phyloP scores from a whole-genome alignment of 2,113 vertebrate species.

The Elgaria multicarinata region DNA sequence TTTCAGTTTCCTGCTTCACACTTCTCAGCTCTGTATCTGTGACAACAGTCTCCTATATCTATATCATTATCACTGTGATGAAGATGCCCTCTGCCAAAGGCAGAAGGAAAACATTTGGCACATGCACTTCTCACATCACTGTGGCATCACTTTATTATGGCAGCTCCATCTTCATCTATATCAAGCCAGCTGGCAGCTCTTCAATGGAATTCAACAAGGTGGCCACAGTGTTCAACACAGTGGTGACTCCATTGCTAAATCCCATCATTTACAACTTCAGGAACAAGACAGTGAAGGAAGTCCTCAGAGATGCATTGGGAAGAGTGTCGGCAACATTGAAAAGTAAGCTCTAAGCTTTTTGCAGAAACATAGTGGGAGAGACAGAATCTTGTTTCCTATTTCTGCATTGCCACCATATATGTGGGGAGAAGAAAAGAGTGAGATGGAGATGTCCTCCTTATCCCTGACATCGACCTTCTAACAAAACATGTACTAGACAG shows the following conservation, averaged over 20 bases:
- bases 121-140: slow-evolving; percentile 36
- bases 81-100: slow-evolving; percentile 29
- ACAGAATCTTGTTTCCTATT: neutral
- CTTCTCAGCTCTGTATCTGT: slow-evolving; percentile 35
- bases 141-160: slow-evolving; percentile 44
- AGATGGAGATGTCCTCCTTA: neutral
- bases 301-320: neutral
- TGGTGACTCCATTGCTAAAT: slow-evolving; percentile 29
- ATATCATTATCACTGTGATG: slow-evolving; percentile 24
- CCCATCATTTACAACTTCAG: slow-evolving; percentile 5
- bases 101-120: slow-evolving; percentile 33
- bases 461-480: neutral
- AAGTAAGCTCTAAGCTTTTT: neutral
- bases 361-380: neutral
- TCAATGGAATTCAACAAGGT: slow-evolving; percentile 30
- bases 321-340: neutral
- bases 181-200: slow-evolving; percentile 2
- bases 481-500: neutral
- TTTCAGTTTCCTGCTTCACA: slow-evolving; percentile 25
- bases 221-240: slow-evolving; percentile 44
- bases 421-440: too few species aligned
- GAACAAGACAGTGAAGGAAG: slow-evolving; percentile 29
- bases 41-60: slow-evolving; percentile 31
- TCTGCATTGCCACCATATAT: neutral
- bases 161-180: slow-evolving; percentile 47